Conservation (phyloP, 2,113 vertebrate species). For the Microtus pennsylvanicus region DNA sequence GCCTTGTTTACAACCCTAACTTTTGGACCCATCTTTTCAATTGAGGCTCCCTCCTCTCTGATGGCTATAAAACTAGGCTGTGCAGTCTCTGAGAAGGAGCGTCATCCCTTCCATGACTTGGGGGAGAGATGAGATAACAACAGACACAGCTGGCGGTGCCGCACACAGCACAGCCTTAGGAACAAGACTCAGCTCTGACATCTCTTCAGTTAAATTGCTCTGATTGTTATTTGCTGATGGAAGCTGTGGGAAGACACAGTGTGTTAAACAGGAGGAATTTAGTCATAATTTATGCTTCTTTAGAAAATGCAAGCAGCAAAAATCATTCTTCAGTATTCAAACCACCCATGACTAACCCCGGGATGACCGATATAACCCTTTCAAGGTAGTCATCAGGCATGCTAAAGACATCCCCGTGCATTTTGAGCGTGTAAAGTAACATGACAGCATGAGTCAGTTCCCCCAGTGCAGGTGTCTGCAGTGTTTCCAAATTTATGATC, state of each 20-base stretch:
- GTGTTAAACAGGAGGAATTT: conserved; percentile 63
- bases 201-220: not conserved
- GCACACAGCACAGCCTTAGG: not conserved
- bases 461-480: conserved; percentile 60
- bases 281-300: conserved; percentile 68
- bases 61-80: not conserved
- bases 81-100: not conserved
- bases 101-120: not conserved
- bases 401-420: conserved; percentile 7
- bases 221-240: conserved; percentile 67
- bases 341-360: conserved; percentile 57
- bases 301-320: conserved; percentile 64
- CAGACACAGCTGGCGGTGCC: not conserved
- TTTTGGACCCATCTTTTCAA: not conserved
- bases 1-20: not conserved
- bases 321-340: conserved; percentile 50
- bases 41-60: not conserved
- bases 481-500: conserved; percentile 22
- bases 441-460: conserved; percentile 13
- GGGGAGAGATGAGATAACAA: not conserved
- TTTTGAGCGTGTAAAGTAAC: conserved; percentile 45
- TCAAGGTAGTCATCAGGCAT: conserved; percentile 22
- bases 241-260: conserved; percentile 53
- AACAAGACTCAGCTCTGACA: conserved; percentile 4
- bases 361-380: conserved; percentile 20